phyloP scores from a whole-genome alignment of 2,797 vertebrate species.

The Labeo calbasu region DNA sequence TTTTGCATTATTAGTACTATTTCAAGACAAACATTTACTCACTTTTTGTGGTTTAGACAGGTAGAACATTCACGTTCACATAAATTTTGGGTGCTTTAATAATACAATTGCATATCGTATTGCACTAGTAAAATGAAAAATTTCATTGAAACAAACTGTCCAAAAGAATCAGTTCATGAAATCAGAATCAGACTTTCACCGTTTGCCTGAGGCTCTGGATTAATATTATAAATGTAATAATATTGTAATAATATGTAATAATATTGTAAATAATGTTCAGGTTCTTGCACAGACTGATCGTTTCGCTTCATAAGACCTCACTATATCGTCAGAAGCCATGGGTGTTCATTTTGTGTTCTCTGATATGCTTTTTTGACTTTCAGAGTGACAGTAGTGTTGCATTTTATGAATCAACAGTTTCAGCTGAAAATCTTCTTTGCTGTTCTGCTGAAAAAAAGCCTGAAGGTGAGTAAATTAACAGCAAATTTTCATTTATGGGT shows the following conservation, averaged over 20 bases:
- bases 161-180: too few relatives aligned
- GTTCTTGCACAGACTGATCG: not conserved
- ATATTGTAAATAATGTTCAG: not conserved
- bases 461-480: not conserved
- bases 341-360: not conserved
- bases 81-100: too few relatives aligned
- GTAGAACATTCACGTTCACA: too few relatives aligned
- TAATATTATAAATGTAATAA: too few relatives aligned
- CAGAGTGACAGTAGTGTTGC: not conserved
- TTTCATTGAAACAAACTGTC: not conserved
- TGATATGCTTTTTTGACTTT: not conserved
- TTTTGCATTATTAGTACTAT: too few relatives aligned
- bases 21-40: not conserved
- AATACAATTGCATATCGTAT: too few relatives aligned
- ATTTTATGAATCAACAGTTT: not conserved
- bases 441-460: not conserved
- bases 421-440: not conserved
- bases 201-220: too few relatives aligned
- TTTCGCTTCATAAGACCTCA: not conserved
- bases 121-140: not conserved
- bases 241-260: too few relatives aligned
- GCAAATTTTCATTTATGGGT: not conserved
- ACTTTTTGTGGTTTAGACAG: too few relatives aligned
- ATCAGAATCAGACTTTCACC: too few relatives aligned
- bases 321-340: not conserved